phyloP scores from a whole-genome alignment of 2,888 invertebrate species.

The Cheilosia vernalis region DNA sequence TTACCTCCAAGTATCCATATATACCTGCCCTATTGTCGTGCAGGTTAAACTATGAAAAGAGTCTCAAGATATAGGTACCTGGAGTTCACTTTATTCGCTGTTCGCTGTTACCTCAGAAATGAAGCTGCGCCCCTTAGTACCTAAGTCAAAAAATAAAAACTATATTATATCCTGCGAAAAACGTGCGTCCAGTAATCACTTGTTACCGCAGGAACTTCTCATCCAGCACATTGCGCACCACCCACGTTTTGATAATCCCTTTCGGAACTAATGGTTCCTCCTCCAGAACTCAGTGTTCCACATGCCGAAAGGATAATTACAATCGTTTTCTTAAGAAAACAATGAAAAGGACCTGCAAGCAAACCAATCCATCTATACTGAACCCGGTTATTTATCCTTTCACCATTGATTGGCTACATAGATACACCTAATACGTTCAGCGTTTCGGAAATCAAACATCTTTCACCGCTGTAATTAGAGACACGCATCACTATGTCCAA shows the following conservation, averaged over 20 bases:
- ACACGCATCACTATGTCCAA: slow-evolving; percentile 62
- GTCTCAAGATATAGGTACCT: too few relatives aligned
- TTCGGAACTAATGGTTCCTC: slow-evolving; percentile 60
- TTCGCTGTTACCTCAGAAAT: too few relatives aligned
- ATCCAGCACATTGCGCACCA: slow-evolving; percentile 53
- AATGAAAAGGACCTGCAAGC: slow-evolving; percentile 51
- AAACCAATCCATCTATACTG: slow-evolving; percentile 27
- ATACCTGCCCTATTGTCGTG: too few relatives aligned
- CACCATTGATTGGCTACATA: slow-evolving; percentile 7
- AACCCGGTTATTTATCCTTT: slow-evolving; percentile 52
- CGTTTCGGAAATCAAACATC: slow-evolving; percentile 79
- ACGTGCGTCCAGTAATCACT: not conserved
- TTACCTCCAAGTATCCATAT: too few relatives aligned
- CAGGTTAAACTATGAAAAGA: too few relatives aligned
- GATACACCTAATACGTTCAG: not conserved
- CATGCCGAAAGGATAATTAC: slow-evolving; percentile 71
- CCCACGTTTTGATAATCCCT: slow-evolving; percentile 48
- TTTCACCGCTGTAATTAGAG: slow-evolving; percentile 79
- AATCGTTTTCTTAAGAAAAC: slow-evolving; percentile 56
- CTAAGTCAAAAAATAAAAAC: too few relatives aligned
- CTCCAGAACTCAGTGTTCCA: slow-evolving; percentile 37
- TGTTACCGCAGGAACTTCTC: not conserved
- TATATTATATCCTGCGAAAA: not conserved
- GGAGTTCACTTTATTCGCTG: too few relatives aligned
- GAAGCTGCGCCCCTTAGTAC: too few relatives aligned